Percentiles rank a stretch among this genome's conserved stretches.
Conservation (phyloP, 2,888 invertebrate genomes). For the Mellilla xanthometata region DNA sequence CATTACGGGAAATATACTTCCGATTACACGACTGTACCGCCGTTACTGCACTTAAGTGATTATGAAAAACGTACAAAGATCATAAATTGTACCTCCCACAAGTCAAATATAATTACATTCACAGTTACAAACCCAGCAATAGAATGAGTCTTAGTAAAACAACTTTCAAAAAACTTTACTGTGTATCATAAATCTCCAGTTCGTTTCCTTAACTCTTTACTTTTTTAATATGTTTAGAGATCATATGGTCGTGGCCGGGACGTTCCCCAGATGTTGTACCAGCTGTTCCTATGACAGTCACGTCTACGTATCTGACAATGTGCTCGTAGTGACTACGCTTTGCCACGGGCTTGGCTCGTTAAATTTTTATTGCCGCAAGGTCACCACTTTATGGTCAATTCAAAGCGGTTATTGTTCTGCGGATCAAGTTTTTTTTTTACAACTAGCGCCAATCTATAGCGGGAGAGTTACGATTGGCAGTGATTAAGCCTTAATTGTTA, state of each 20-base stretch:
- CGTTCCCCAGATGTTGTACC: conserved; percentile 58
- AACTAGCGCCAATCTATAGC: conserved; percentile 67
- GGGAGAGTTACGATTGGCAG: conserved; percentile 70
- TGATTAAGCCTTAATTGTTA: conserved; percentile 77
- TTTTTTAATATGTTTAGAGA: conserved; percentile 47
- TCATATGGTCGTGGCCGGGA: conserved; percentile 36
- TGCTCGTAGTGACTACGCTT: conserved; percentile 64
- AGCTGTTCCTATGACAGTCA: conserved; percentile 80
- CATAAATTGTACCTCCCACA: conserved; percentile 27
- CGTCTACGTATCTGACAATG: conserved; percentile 55
- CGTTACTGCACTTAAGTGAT: conserved; percentile 29
- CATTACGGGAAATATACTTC: conserved; percentile 46
- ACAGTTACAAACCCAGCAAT: conserved; percentile 17
- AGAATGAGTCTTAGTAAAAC: conserved; percentile 29
- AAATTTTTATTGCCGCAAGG: conserved; percentile 83
- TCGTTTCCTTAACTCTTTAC: conserved; percentile 56
- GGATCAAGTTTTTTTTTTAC: conserved; percentile 69
- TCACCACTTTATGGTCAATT: conserved; percentile 82
- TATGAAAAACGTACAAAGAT: conserved; percentile 30
- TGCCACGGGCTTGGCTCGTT: conserved; percentile 73
- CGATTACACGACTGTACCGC: conserved; percentile 36
- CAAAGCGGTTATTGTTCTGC: conserved; percentile 78
- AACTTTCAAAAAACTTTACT: conserved; percentile 32
- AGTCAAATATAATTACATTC: conserved; percentile 17
- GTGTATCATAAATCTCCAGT: conserved; percentile 50